Conservation (phyloP, 2,888 invertebrate genomes). For the Criorhina ranunculi region DNA sequence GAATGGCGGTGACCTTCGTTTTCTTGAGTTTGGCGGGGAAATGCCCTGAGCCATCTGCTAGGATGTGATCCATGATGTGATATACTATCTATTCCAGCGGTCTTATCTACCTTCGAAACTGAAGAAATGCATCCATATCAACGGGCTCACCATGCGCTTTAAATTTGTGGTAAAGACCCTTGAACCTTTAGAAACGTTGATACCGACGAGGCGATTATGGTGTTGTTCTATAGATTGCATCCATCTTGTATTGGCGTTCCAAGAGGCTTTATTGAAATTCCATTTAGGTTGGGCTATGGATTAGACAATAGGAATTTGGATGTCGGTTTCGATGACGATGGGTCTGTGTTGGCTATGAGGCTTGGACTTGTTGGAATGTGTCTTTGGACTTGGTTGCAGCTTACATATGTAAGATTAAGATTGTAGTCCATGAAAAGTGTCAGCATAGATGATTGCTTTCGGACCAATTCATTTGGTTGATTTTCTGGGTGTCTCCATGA, state of each 20-base stretch:
- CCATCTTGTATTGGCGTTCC: slow-evolving; percentile 1
- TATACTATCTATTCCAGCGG: too few species aligned
- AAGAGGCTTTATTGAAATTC: too few species aligned
- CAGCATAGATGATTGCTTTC: background rate
- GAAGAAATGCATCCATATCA: too few species aligned
- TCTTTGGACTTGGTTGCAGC: background rate
- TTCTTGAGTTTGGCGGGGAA: too few species aligned
- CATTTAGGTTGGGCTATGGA: too few species aligned
- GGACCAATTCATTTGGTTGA: background rate
- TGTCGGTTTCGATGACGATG: too few species aligned
- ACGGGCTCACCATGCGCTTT: background rate
- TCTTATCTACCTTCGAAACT: background rate
- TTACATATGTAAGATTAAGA: background rate
- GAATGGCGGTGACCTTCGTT: too few species aligned
- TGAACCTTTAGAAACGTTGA: background rate
- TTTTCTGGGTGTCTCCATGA: background rate
- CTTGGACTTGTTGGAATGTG: too few species aligned
- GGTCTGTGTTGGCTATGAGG: too few species aligned
- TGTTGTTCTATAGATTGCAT: background rate
- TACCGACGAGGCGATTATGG: background rate
- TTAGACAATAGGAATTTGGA: too few species aligned
- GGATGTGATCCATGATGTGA: background rate
- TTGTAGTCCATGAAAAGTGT: background rate
- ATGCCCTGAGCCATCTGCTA: background rate
- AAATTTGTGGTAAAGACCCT: background rate